Base-by-base conservation (phyloP, 2,888 invertebrate species). In the Trachelus stipa region DNA sequence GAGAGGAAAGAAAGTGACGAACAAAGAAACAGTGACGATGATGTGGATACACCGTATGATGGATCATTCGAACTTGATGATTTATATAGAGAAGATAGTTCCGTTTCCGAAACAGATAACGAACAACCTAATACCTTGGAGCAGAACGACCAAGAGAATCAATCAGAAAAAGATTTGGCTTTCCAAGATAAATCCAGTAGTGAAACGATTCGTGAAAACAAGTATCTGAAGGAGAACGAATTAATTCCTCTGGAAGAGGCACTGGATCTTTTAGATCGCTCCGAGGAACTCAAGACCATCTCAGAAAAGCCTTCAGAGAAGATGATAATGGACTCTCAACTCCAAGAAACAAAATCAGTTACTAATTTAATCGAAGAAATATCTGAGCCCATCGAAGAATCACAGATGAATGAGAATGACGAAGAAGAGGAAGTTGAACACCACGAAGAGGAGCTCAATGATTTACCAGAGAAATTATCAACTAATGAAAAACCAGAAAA, bases 401-500 rank as follows among this genome's bases (percentile, higher is more conserved):
- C 23, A 6, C 23, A 56, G 23, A 23, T 9, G 23, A 56, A 56
- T 56, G 33, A 76, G 33, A 79, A 79, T 12, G 84, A 87, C 1
- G 83, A 82, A 30, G 84, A 77, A 68, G 71, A 74, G 56, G 83
- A 89, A 31, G 31, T 30, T 15, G 68, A 68, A 37, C 85, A 86
- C 0, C 81, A 74, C 1, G 85, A 85, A 9, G 85, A 86, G 4
- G 88, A 86, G 35, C 88, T 92, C 34, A 91, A 91, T 75, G 90
- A 91, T 0, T 84, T 93, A 34, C 90, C 92, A 1, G 92, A 92
- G 79, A 92, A 92, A 79, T 76, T 92, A 0, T 85, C 88, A 1
- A 86, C 86, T 74, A 91, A 91, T 31, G 88, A 89, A 23, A 91
- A 91, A 74, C 91, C 90, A 3, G 81, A 87, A 33, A 87, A 87